Base-by-base conservation (phyloP, 2,113 vertebrate species). In the Sialia sialis region DNA sequence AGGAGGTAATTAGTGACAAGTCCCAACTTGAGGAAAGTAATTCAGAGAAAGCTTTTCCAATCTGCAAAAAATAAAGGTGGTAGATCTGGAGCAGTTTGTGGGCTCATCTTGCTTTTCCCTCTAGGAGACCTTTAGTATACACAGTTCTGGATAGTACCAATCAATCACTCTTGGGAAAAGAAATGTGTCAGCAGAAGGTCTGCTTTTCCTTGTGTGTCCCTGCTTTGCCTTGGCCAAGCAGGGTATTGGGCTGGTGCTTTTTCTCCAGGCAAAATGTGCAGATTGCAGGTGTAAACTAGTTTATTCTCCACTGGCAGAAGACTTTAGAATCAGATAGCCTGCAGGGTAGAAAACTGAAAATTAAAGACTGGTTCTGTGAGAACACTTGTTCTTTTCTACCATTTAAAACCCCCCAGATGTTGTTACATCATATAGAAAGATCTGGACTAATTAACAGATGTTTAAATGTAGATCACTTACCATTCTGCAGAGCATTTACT, bases 321-420 rank as follows among this genome's bases (percentile, higher is more conserved):
- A 83, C 77, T 91, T 93, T 46, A 69, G 64, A 84, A 34, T 56
- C 15, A 0, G 36, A 78, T 84, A 72, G 91, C 91, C 94, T 90
- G 80, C 80, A 72, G 94, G 81, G 43, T 49, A 79, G 77, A 91
- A 94, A 95, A 91, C 60, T 69, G 48, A 82, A 95, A 95, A 79
- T 87, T 87, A 94, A 94, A 95, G 91, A 41, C 41, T 38, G 46
- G 3, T 49, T 89, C 69, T 62, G 16, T 74, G 62, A 94, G 74
- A 96, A 64, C 52, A 54, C 69, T 87, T 78, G 52, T 64, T 92
- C n/a, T 89, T 91, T 84, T 87, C 74, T 92, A 32, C 44, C 54
- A 30, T 90, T 93, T 30, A 63, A 83, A 89, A 72, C 23, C 0
- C 0, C 8, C 17, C 49, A 81, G 52, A 69, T 87, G 81, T 72